phyloP scores from a whole-genome alignment of 2,888 invertebrate species.

The Eupithecia subumbrata region DNA sequence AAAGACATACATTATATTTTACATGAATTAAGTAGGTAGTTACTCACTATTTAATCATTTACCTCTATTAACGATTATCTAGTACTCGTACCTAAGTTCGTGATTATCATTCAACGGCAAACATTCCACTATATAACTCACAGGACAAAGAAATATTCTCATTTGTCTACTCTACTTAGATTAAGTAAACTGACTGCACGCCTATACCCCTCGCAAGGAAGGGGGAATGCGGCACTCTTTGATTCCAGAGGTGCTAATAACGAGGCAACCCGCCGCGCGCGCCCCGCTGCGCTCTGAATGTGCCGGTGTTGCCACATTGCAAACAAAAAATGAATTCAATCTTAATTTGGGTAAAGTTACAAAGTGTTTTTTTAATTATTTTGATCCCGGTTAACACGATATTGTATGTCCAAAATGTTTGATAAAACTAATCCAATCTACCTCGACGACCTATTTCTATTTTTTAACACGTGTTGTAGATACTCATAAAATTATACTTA shows the following conservation, averaged over 20 bases:
- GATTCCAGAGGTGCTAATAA: constrained; percentile 80
- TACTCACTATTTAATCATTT: not conserved
- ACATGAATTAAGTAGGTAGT: not conserved
- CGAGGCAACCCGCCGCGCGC: constrained; percentile 77
- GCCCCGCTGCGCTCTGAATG: constrained; percentile 75
- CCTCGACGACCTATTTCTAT: too few relatives aligned
- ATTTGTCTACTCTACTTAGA: not conserved
- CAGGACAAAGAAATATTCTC: not conserved
- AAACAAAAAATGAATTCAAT: constrained; percentile 29
- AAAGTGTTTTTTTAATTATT: not conserved
- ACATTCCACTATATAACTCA: not conserved
- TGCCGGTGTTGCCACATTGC: constrained; percentile 50
- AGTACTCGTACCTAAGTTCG: not conserved
- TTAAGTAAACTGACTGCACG: not conserved
- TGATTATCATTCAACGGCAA: not conserved
- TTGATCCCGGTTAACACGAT: not conserved
- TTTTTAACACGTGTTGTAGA: not conserved
- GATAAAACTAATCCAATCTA: not conserved
- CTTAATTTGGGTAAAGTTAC: constrained; percentile 24
- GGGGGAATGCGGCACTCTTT: constrained; percentile 64
- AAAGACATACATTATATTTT: not conserved
- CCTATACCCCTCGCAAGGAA: constrained; percentile 33
- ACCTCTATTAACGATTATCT: not conserved
- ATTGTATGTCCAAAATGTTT: not conserved
- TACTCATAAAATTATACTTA: not conserved